phyloP scores from a whole-genome alignment of 2,888 invertebrate genomes.

The Carcina quercana region DNA sequence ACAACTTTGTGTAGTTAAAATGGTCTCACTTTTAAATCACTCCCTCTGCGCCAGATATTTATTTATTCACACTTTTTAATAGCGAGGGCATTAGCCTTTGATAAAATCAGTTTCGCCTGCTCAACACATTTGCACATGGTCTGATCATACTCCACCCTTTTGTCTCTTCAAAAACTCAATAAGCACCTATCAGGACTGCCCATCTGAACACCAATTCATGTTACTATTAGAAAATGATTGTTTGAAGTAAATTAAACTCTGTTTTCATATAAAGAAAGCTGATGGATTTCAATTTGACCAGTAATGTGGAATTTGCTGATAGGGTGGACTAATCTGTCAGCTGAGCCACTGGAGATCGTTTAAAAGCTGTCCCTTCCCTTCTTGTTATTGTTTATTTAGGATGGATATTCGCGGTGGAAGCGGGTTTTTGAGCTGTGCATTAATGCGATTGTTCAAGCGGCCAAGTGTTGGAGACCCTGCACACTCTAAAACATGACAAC shows the following conservation, averaged over 20 bases:
- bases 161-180: constrained; percentile 61
- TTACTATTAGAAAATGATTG: constrained; percentile 7
- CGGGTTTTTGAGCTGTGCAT: constrained; percentile 63
- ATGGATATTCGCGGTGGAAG: constrained; percentile 62
- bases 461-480: too few relatives aligned
- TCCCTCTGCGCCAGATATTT: too few relatives aligned
- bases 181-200: constrained; percentile 56
- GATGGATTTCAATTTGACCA: constrained; percentile 18
- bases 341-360: constrained; percentile 67
- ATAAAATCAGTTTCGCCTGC: constrained; percentile 29
- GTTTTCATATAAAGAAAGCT: constrained; percentile 11
- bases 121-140: constrained; percentile 53
- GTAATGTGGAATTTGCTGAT: constrained; percentile 34
- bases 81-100: constrained; percentile 1
- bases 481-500: too few relatives aligned
- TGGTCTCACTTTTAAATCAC: too few relatives aligned
- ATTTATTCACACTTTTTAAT: too few relatives aligned
- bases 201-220: constrained; percentile 34
- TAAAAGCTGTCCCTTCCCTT: constrained; percentile 62
- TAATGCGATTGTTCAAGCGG: constrained; percentile 65
- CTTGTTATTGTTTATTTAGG: constrained; percentile 73
- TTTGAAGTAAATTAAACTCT: constrained; percentile 21
- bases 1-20: too few relatives aligned
- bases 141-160: constrained; percentile 42
- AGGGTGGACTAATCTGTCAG: constrained; percentile 68